These are phyloP conservation scores for Dysdera silvatica DNA, from an alignment of 1,140 invertebrate genomes.

Conservation along the genomic window DNA sequence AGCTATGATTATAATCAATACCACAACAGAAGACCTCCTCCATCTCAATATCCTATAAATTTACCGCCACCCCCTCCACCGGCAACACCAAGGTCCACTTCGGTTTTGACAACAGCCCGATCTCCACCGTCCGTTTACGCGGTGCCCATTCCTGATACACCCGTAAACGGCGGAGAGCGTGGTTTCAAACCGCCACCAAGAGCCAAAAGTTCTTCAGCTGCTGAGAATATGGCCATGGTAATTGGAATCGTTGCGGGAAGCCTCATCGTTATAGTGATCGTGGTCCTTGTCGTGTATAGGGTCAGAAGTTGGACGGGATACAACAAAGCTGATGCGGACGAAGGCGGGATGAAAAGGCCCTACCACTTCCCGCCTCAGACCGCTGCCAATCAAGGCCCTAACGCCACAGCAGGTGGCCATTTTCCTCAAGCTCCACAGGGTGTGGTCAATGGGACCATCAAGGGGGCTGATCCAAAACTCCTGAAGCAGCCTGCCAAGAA, in stretches of 20 bases:
- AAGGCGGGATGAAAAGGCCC: constrained; percentile 10
- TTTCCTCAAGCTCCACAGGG: no score
- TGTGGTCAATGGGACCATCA: constrained; percentile 22
- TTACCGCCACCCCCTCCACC: constrained; percentile 3
- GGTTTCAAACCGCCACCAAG: constrained; percentile 25
- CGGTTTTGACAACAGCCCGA: neutral
- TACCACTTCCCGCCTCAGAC: constrained; percentile 21
- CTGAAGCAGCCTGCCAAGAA: constrained; percentile 53
- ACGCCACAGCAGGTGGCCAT: constrained; percentile 20
- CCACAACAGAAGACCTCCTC: neutral
- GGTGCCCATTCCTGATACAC: constrained; percentile 23
- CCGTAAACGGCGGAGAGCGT: constrained; percentile 11
- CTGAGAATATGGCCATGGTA: constrained; percentile 54
- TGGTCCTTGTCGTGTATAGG: constrained; percentile 80
- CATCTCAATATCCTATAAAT: constrained; percentile 5
- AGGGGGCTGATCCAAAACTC: constrained; percentile 10
- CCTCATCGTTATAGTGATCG: constrained; percentile 79
- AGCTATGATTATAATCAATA: neutral
- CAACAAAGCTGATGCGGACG: constrained; percentile 44
- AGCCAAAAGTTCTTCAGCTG: constrained; percentile 18
- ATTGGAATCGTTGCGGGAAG: constrained; percentile 85
- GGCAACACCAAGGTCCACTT: constrained; percentile 2
- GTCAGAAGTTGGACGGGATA: constrained; percentile 79
- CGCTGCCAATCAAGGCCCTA: constrained; percentile 11
- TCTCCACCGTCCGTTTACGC: constrained; percentile 9